Conservation (phyloP, 35 echinoderm and acorn worm species). For the Hemicentrotus pulcherrimus region DNA sequence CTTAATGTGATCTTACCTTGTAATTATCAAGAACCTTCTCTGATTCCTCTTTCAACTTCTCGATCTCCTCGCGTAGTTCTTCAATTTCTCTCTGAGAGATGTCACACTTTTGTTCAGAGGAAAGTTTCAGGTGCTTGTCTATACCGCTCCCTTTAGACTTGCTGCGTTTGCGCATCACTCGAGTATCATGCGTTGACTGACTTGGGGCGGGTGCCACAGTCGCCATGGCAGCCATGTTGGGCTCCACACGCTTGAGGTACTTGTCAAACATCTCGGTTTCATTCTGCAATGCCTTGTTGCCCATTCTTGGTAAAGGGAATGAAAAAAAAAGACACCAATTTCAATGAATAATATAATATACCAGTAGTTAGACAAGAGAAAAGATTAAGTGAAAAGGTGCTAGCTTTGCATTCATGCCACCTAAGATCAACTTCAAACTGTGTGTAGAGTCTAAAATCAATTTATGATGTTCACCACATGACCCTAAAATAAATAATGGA, state of each 20-base stretch:
- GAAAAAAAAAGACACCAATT: neutral
- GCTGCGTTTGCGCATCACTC: conserved; percentile 87
- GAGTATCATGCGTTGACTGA: conserved; percentile 74
- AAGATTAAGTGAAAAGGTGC: neutral
- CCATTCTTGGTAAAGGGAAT: conserved; percentile 57
- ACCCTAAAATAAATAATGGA: no score
- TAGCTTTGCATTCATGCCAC: neutral
- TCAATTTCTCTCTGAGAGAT: conserved; percentile 98
- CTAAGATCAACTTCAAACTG: no score
- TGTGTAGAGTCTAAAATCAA: no score
- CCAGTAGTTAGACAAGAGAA: neutral
- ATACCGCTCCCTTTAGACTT: conserved; percentile 89
- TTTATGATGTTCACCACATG: no score
- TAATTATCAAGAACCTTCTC: conserved; percentile 94
- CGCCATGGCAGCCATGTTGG: conserved; percentile 72
- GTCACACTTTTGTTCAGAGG: conserved; percentile 97
- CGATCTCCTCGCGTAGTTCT: conserved; percentile 95
- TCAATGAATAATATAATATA: neutral
- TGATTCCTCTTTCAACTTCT: conserved; percentile 92
- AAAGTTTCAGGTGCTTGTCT: conserved; percentile 89
- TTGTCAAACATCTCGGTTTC: conserved; percentile 99
- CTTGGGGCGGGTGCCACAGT: conserved; percentile 74
- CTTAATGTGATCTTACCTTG: conserved; percentile 62
- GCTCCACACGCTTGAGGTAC: conserved; percentile 94
- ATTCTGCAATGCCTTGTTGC: conserved; percentile 86